Evolutionary conservation across 2,888 invertebrate genomes (phyloP).

Genomic region (Drosophila anomelani): DNA sequence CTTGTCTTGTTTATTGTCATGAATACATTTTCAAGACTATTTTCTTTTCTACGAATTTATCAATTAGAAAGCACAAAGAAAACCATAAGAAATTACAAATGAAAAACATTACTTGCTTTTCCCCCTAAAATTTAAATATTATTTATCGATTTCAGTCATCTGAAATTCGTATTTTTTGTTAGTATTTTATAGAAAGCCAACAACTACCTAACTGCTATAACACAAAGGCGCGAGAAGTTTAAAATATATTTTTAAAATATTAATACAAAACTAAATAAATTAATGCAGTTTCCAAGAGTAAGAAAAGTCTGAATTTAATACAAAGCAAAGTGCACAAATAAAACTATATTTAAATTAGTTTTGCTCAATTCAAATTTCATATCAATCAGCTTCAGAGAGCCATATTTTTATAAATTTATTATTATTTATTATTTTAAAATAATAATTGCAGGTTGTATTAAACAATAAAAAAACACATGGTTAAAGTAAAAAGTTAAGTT

Average conservation of each 20-base stretch:
- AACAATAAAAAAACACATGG: not conserved
- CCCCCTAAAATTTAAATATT: not conserved
- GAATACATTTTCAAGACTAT: not conserved
- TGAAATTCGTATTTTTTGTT: not conserved
- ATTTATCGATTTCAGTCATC: too few relatives aligned
- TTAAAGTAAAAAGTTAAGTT: too few relatives aligned
- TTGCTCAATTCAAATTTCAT: not conserved
- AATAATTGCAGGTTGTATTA: accelerated
- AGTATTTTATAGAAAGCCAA: not conserved
- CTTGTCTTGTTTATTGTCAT: not conserved
- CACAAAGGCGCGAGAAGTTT: not conserved
- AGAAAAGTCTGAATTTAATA: not conserved
- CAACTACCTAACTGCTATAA: not conserved
- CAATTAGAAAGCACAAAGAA: not conserved
- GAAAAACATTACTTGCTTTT: not conserved
- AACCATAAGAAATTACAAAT: too few relatives aligned
- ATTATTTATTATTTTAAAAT: not conserved
- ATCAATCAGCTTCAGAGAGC: not conserved
- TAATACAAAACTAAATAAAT: not conserved
- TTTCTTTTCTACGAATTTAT: not conserved
- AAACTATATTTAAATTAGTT: too few relatives aligned
- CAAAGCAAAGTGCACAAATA: too few relatives aligned
- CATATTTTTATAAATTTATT: not conserved
- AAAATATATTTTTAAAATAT: not conserved
- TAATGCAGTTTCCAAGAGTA: too few relatives aligned